phyloP scores from a whole-genome alignment of 2,113 vertebrate genomes.

The Aramus guarauna region DNA sequence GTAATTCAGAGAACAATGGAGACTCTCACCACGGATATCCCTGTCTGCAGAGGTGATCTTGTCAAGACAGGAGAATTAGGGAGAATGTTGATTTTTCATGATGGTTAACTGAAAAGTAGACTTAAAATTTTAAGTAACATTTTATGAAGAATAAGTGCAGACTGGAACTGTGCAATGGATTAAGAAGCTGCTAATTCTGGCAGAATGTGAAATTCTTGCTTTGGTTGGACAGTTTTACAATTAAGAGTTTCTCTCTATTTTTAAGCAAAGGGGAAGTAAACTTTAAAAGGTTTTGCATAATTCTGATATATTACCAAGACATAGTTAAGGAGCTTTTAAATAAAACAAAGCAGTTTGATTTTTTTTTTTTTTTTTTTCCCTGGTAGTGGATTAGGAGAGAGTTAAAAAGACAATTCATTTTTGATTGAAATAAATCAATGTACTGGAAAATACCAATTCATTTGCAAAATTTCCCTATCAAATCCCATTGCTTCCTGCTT shows the following conservation, averaged over 20 bases:
- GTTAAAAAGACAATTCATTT: slow-evolving; percentile 20
- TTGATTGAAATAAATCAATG: slow-evolving; percentile 31
- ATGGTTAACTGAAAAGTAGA: background rate
- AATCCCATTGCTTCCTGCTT: background rate
- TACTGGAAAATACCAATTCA: slow-evolving; percentile 43
- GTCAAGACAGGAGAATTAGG: background rate
- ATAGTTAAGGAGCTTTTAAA: background rate
- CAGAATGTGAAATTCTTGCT: background rate
- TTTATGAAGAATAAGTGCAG: background rate
- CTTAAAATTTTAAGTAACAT: background rate
- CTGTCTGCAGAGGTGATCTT: accelerated
- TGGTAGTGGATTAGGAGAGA: slow-evolving; percentile 7
- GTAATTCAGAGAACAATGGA: background rate
- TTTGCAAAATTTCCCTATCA: background rate
- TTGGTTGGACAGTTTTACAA: slow-evolving; percentile 29
- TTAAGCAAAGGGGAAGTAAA: background rate
- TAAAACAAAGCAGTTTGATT: background rate
- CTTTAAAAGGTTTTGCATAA: slow-evolving; percentile 27
- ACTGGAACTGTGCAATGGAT: background rate
- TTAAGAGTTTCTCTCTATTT: background rate
- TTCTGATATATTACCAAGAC: background rate
- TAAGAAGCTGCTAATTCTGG: slow-evolving; percentile 20
- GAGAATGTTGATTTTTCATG: background rate
- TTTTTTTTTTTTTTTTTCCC: background rate
- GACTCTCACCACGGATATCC: background rate